Evolutionary conservation across 2,113 vertebrate genomes (phyloP).

Genomic region (Corydoras sp.): DNA sequence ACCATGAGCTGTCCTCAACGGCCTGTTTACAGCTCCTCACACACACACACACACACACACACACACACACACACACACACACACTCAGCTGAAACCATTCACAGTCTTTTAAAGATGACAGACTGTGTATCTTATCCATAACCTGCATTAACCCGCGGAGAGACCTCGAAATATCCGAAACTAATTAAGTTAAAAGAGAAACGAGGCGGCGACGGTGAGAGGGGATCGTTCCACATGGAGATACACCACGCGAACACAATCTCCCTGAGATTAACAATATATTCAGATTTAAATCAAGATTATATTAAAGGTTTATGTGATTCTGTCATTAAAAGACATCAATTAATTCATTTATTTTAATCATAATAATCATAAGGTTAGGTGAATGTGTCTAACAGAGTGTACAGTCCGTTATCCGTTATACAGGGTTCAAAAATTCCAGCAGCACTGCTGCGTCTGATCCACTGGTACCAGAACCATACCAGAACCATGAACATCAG

Average conservation of each 20-base stretch:
- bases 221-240: background rate
- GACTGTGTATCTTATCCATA: constrained; percentile 10
- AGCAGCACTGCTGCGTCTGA: too few relatives aligned
- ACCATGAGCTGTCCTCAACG: constrained; percentile 21
- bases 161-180: constrained; percentile 20
- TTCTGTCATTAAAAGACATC: too few relatives aligned
- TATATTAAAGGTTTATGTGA: too few relatives aligned
- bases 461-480: too few relatives aligned
- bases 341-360: too few relatives aligned
- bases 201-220: background rate
- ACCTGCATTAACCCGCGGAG: constrained; percentile 9
- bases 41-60: background rate
- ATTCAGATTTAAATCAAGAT: background rate
- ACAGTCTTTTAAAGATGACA: constrained; percentile 3
- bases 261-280: background rate
- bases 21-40: constrained; percentile 16
- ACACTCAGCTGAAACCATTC: constrained; percentile 10
- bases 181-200: constrained; percentile 13
- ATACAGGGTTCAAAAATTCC: too few relatives aligned
- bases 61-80: constrained; percentile 14
- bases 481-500: too few relatives aligned
- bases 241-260: background rate
- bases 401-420: too few relatives aligned
- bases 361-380: too few relatives aligned
- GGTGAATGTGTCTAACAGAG: too few relatives aligned